These are phyloP conservation scores for Aurelia aurita DNA, from an alignment of 30 jellyfish, hydroid and myxozoan genomes.

Conservation along the genomic window DNA sequence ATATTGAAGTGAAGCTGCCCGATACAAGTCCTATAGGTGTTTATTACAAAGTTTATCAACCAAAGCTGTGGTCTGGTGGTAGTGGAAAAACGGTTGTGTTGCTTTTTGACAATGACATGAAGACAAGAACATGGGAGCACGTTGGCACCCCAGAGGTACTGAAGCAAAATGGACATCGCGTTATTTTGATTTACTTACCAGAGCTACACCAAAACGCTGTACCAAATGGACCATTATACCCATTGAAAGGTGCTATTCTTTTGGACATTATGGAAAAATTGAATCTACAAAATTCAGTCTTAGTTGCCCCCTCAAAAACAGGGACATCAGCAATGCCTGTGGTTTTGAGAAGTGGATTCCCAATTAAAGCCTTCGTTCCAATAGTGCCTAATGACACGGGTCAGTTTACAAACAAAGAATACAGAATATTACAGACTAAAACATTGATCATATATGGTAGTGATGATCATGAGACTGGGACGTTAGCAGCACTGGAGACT, in stretches of 20 bases:
- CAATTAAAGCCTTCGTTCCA: slow-evolving; percentile 66
- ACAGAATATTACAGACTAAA: slow-evolving; percentile 27
- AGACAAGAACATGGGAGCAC: slow-evolving; percentile 57
- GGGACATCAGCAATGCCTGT: slow-evolving; percentile 80
- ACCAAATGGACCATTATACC: slow-evolving; percentile 26
- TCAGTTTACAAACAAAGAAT: slow-evolving; percentile 49
- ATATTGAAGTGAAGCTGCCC: slow-evolving; percentile 1
- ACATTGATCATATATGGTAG: slow-evolving; percentile 61
- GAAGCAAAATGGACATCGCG: slow-evolving; percentile 57
- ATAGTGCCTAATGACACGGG: slow-evolving; percentile 59
- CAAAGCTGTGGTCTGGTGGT: background rate
- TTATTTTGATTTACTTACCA: slow-evolving; percentile 49
- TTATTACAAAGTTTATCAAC: background rate
- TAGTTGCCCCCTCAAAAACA: slow-evolving; percentile 69
- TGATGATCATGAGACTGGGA: slow-evolving; percentile 47
- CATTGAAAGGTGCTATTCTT: slow-evolving; percentile 56
- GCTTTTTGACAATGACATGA: slow-evolving; percentile 19
- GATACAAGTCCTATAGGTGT: slow-evolving; percentile 5
- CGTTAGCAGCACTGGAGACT: slow-evolving; percentile 13
- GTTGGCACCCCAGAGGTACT: slow-evolving; percentile 51
- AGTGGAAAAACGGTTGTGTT: slow-evolving; percentile 39
- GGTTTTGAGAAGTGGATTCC: slow-evolving; percentile 67
- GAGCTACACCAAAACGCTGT: background rate
- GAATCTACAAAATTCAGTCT: slow-evolving; percentile 40
- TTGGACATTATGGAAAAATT: slow-evolving; percentile 35